Evolutionary conservation across 2,113 vertebrate genomes (phyloP), one percentile per base, ranked within the genome.

Genomic region (Psittacula cyanocephala): DNA sequence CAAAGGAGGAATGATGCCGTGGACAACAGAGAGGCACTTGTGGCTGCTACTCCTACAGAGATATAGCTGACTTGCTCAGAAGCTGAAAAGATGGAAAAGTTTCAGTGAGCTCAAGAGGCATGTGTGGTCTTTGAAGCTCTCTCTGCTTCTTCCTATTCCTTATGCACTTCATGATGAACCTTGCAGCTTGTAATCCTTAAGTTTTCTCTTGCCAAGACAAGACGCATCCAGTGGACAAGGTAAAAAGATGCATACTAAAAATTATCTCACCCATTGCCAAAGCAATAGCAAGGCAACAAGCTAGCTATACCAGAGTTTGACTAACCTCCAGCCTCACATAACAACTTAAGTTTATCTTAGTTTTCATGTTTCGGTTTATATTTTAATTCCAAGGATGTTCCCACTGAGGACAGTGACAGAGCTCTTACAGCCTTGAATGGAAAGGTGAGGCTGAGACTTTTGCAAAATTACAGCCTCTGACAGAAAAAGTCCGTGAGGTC

Each of bases 21-120:
- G 63, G 95, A 97, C 53, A 97, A 49, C 46, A 97, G 46, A 17
- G 96, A 97, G 81, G 89, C 91, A 52, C 84, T 89, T 16, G 89
- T 89, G 52, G 95, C 88, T 89, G 92, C 83, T 80, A 92, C 53
- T 63, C 95, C 97, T 80, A 96, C 93, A 55, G 89, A 47, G 37
- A 95, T 1, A 4, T 91, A 95, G 60, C n/a, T 90, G 63, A 10
- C 44, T 57, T 62, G n/a, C 17, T 96, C 85, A 81, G 86, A 69
- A 67, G 81, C 97, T 98, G 81, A 78, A 93, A 75, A 62, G 19
- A 80, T 37, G 43, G 80, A 82, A 89, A 81, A 35, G 25, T 67
- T 86, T 65, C 78, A 68, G 76, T 97, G 84, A 97, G 81, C 86
- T 85, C 41, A 80, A 62, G 46, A 68, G n/a, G 10, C 37, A 67